Evolutionary conservation across 2,888 invertebrate genomes (phyloP), one percentile per base, ranked within the genome.

Genomic region (Pristionchus maxplancki): DNA sequence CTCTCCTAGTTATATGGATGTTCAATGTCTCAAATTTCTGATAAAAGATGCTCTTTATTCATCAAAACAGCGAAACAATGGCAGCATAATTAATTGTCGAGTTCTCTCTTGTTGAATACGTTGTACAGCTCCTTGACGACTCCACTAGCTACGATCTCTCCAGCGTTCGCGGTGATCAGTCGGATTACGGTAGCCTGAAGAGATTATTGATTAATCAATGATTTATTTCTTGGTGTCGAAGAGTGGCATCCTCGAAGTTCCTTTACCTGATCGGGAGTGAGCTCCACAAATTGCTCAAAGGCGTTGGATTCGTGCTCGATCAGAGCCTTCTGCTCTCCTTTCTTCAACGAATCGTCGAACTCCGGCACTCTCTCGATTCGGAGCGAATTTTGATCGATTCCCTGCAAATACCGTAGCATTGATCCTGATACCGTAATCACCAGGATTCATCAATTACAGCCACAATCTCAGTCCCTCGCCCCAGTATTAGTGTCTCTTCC

Each of bases 161-260:
- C 93, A 37, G 93, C 92, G 85, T 93, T 93, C 44, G 89, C 89
- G 17, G 91, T 83, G 86, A 93, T 92, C 74, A 93, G 81, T 48
- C 90, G 89, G 71, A 92, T 89, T 44, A 92, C 90, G 34, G 90
- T 88, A 34, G 89, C 89, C 74, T 85, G 74, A 20, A 5, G 37
- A 17, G 11, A 44, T 44, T 44, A 44, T 44, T 11, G 44, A 44
- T 44, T n/a, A n/a, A n/a, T n/a, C n/a, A n/a, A n/a, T n/a, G n/a
- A n/a, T n/a, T n/a, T n/a, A n/a, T n/a, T n/a, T n/a, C n/a, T n/a
- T n/a, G n/a, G n/a, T n/a, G n/a, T n/a, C n/a, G n/a, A n/a, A n/a
- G n/a, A n/a, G n/a, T n/a, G n/a, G n/a, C n/a, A n/a, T n/a, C n/a
- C n/a, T n/a, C n/a, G n/a, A n/a, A n/a, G n/a, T n/a, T n/a, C n/a